Conservation (phyloP, 2,113 vertebrate species). For the Rhinichthys klamathensis region DNA sequence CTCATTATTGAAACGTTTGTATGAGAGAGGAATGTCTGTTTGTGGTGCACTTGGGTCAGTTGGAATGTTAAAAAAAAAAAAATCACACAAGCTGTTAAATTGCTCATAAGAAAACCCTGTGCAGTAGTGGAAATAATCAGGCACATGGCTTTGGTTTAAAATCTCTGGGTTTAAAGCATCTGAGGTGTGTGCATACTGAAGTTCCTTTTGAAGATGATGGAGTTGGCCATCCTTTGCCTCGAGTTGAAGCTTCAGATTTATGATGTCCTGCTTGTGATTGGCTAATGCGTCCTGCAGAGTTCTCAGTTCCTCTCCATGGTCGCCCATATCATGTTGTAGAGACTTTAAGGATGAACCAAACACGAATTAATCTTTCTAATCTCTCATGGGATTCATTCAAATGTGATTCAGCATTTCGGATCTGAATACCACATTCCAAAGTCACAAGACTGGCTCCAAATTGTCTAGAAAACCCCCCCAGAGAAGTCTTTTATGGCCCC, state of each 20-base stretch:
- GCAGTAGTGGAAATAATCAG: constrained; percentile 9
- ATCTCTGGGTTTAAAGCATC: neutral
- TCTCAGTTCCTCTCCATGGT: neutral
- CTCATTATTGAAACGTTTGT: neutral
- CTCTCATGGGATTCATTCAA: too few relatives aligned
- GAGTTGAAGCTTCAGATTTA: neutral
- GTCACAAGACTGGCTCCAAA: too few relatives aligned
- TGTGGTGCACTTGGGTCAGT: neutral
- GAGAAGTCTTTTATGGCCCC: too few relatives aligned
- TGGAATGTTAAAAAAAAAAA: constrained; percentile 5
- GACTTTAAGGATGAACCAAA: too few relatives aligned
- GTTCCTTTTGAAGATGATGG: constrained; percentile 1
- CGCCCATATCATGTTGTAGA: neutral
- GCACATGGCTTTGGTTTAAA: neutral
- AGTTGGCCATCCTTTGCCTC: neutral
- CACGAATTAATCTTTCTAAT: too few relatives aligned
- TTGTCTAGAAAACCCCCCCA: too few relatives aligned
- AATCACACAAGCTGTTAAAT: constrained; percentile 15
- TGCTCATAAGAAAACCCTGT: constrained; percentile 20
- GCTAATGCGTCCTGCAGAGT: neutral
- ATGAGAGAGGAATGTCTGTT: constrained; percentile 4
- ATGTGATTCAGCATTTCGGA: too few relatives aligned
- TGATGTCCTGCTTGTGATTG: neutral
- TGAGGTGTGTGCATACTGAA: neutral
- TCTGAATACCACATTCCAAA: too few relatives aligned